These are phyloP conservation scores for Carassius auratus DNA, from an alignment of 2,113 vertebrate genomes.

Conservation along the genomic window DNA sequence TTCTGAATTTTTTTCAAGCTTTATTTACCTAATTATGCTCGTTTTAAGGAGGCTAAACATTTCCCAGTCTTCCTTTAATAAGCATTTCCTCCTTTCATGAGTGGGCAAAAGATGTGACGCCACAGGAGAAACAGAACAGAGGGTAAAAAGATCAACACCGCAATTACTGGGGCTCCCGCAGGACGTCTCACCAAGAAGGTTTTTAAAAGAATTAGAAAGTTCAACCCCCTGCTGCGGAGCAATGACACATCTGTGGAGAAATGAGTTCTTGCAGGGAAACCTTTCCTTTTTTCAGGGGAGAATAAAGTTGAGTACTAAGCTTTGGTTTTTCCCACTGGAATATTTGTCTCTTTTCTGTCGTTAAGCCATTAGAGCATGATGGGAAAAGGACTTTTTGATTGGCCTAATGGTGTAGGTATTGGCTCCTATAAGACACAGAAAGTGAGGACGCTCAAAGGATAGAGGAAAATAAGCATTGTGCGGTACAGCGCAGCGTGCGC, in stretches of 20 bases:
- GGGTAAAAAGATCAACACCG: neutral
- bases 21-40: neutral
- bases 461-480: conserved; percentile 8
- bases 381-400: conserved; percentile 18
- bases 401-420: conserved; percentile 17
- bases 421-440: neutral
- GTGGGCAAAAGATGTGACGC: neutral
- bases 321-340: neutral
- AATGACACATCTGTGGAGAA: conserved; percentile 29
- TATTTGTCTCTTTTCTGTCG: conserved; percentile 2
- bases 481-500: neutral
- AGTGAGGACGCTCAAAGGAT: conserved; percentile 1
- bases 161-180: conserved; percentile 1
- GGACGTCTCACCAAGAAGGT: neutral
- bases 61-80: neutral
- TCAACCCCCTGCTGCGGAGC: conserved; percentile 15
- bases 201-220: conserved; percentile 36
- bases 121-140: neutral
- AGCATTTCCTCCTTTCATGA: neutral
- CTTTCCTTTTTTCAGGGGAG: neutral
- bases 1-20: neutral
- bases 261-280: neutral
- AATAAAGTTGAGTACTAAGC: conserved; percentile 2
- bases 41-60: neutral
- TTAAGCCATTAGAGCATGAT: conserved; percentile 10